Conservation (phyloP, 1,140 invertebrate species). For the Drosophila pruinosa region DNA sequence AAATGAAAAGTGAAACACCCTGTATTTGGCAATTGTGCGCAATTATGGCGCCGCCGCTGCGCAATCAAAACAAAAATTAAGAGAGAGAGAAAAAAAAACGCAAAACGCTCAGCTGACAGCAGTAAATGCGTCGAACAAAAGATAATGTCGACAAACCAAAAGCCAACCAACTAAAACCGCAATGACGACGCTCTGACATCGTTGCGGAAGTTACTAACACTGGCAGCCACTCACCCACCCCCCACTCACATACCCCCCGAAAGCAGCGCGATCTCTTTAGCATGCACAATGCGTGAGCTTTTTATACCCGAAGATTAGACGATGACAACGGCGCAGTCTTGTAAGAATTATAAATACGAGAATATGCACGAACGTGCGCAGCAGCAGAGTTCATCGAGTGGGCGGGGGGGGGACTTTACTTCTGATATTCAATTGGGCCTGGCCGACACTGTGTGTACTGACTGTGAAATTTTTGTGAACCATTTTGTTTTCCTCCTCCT, state of each 20-base stretch:
- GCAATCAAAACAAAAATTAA: conserved; percentile 49
- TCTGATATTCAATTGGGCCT: not conserved
- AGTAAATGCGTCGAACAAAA: conserved; percentile 25
- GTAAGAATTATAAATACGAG: conserved; percentile 59
- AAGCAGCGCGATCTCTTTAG: conserved; percentile 26
- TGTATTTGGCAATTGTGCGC: conserved; percentile 73
- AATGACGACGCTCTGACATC: conserved; percentile 27
- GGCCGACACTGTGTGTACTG: conserved; percentile 43
- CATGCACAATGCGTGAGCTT: conserved; percentile 56
- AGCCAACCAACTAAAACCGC: conserved; percentile 23
- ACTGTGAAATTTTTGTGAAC: conserved; percentile 66
- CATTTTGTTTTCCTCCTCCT: conserved; percentile 40
- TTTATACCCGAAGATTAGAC: conserved; percentile 27
- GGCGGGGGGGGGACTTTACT: conserved; percentile 21
- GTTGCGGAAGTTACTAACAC: conserved; percentile 13
- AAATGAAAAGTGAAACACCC: conserved; percentile 63
- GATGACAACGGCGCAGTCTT: conserved; percentile 22
- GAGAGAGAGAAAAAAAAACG: conserved; percentile 30
- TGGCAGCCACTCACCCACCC: not conserved
- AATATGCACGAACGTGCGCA: conserved; percentile 44
- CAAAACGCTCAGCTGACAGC: conserved; percentile 32
- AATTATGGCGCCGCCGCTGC: conserved; percentile 54
- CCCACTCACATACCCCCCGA: not conserved
- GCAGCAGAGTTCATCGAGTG: not conserved
- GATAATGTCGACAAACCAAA: conserved; percentile 47